Base-by-base conservation (phyloP, 2,113 vertebrate genomes). In the Scartelaos histophorus region DNA sequence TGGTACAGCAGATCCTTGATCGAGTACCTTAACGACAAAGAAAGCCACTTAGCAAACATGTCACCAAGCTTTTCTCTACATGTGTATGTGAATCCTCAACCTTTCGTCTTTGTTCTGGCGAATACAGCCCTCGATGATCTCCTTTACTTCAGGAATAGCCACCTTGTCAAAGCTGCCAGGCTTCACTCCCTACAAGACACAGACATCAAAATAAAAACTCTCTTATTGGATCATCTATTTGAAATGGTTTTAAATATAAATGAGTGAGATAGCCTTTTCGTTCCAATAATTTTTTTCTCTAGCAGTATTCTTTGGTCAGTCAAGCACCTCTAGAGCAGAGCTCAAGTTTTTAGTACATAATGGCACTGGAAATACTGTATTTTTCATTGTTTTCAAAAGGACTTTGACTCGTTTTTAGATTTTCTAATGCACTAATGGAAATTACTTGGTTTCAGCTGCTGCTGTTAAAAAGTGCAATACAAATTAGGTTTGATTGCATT, bases 1-100 rank as follows among this genome's bases (percentile, higher is more conserved):
- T 99, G 98, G 90, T 97, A 98, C 92, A 99, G 90, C 75, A 99
- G 96, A 91, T 99, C 98, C 91, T 99, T 99, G 93, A 99, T 99
- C 66, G 96, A 95, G 79, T 99, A 99, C 85, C 98, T 99, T 47
- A 64, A 69, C 74, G 0, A 69, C 9, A 70, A 2, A 72, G 21
- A 66, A 1, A 46, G 25, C 4, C 22, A 22, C 57, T 82, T 17
- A 79, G 64, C 21, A 66, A 78, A 25, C 11, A 19, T 29, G 49
- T 1, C 56, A 19, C 75, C 12, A 57, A 46, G 34, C 24, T 29
- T 10, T 17, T 5, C 58, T 9, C 15, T 15, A 17, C 16, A 17
- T 61, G 15, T 34, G 7, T 73, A 73, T 21, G 35, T 13, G 38
- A 82, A 43, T 67, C 21, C 1, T 12, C 85, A 29, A 99, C 97